These are phyloP conservation scores for Celastrina argiolus DNA, from an alignment of 2,888 invertebrate species.

Conservation along the genomic window DNA sequence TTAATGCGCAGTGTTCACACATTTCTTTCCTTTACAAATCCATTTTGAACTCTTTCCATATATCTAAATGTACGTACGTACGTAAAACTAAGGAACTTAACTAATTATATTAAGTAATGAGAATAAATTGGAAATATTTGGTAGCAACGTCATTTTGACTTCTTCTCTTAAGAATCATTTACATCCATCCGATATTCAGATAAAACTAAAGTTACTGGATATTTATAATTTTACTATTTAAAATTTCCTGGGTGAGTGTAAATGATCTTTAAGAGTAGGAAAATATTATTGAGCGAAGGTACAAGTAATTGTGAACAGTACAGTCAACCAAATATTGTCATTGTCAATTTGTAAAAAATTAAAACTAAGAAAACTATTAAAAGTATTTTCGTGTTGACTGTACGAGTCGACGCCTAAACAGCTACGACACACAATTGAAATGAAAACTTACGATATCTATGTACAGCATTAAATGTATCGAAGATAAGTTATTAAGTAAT, in stretches of 20 bases:
- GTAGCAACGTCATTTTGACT: constrained; percentile 38
- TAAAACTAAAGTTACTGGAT: background rate
- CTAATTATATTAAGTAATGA: constrained; percentile 37
- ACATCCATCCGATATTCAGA: background rate
- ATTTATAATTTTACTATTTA: background rate
- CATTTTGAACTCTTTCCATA: constrained; percentile 18
- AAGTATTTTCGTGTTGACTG: constrained; percentile 13
- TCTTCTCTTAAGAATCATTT: constrained; percentile 3
- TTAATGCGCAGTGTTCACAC: constrained; percentile 6
- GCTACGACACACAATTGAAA: background rate
- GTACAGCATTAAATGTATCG: background rate
- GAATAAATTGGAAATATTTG: constrained; percentile 44
- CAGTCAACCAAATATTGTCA: constrained; percentile 18
- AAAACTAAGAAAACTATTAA: background rate
- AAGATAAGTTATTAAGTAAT: background rate
- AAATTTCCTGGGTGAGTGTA: background rate
- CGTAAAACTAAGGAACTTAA: constrained; percentile 40
- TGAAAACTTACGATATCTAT: background rate
- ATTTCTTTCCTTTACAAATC: constrained; percentile 17
- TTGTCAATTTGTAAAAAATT: constrained; percentile 11
- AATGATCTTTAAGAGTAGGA: background rate
- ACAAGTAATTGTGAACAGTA: constrained; percentile 3
- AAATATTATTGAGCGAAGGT: constrained; percentile 10
- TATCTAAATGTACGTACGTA: constrained; percentile 37
- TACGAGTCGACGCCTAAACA: background rate